These are phyloP conservation scores for Helarctos malayanus DNA, from an alignment of 2,797 vertebrate species.

Conservation along the genomic window DNA sequence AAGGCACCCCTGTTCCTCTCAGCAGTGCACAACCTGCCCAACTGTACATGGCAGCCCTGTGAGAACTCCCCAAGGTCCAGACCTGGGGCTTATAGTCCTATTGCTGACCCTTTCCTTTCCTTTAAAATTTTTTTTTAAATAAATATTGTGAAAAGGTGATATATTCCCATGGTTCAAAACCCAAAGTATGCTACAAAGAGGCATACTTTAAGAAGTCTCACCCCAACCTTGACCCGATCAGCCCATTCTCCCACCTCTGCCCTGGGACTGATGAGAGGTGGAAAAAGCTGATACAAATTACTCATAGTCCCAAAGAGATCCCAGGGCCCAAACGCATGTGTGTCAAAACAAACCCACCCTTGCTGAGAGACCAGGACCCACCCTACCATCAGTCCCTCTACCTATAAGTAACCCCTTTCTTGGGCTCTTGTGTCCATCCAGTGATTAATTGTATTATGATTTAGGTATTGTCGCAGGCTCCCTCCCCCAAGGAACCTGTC, in stretches of 20 bases:
- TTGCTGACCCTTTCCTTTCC: background rate
- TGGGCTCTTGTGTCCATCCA: background rate
- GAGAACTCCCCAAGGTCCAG: background rate
- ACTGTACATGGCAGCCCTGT: background rate
- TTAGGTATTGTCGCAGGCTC: background rate
- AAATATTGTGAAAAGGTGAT: background rate
- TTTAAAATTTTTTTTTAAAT: background rate
- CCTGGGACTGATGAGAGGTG: too few relatives aligned
- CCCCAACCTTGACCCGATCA: background rate
- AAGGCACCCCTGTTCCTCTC: background rate
- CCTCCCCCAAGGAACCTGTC: background rate
- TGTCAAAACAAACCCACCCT: background rate
- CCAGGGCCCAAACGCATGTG: background rate
- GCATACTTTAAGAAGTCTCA: background rate
- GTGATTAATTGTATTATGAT: background rate
- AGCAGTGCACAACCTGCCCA: background rate
- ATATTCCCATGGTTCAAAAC: background rate
- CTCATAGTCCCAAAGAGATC: background rate
- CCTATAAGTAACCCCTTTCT: background rate
- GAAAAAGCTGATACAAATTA: background rate
- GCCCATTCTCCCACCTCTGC: background rate
- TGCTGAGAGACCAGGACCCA: background rate
- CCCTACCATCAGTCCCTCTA: rapidly evolving
- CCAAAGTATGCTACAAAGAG: background rate
- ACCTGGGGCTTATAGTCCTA: background rate